These are phyloP conservation scores for Catostomus latipinnis DNA, from an alignment of 2,797 vertebrate species.

Conservation along the genomic window DNA sequence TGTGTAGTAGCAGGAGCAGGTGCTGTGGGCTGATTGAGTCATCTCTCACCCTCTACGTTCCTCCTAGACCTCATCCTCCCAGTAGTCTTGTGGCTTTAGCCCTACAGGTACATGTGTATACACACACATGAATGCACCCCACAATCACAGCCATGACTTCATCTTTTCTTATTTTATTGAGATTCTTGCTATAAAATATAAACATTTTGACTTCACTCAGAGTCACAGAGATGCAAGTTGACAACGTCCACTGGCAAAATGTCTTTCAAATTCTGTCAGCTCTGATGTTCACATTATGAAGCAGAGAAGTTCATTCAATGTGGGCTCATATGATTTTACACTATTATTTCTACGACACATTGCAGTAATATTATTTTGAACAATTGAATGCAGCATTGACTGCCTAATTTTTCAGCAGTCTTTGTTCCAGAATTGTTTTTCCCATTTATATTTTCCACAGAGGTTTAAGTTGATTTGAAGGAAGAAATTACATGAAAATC, in stretches of 20 bases:
- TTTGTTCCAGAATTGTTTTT: too few species aligned
- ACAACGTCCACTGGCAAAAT: not conserved
- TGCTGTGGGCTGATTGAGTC: slow-evolving; percentile 61
- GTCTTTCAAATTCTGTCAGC: not conserved
- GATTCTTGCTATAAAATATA: not conserved
- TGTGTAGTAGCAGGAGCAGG: slow-evolving; percentile 45
- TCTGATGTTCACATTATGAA: too few species aligned
- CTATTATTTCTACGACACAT: not conserved
- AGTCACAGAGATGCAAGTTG: not conserved
- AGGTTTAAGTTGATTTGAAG: too few species aligned
- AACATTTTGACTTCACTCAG: not conserved
- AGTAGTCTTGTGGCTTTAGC: slow-evolving; percentile 38
- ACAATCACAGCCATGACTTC: slow-evolving; percentile 11
- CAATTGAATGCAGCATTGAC: too few species aligned
- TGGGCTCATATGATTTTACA: not conserved
- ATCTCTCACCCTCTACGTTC: slow-evolving; percentile 51
- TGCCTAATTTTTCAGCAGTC: too few species aligned
- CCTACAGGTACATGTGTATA: slow-evolving; percentile 28
- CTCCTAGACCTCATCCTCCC: slow-evolving; percentile 47
- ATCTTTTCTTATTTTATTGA: slow-evolving; percentile 11
- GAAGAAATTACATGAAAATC: too few species aligned
- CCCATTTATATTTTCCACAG: too few species aligned
- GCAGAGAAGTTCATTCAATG: not conserved
- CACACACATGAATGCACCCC: slow-evolving; percentile 4
- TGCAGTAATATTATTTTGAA: not conserved